Base-by-base conservation (phyloP, 1,140 invertebrate species). In the Cyclina sinensis region DNA sequence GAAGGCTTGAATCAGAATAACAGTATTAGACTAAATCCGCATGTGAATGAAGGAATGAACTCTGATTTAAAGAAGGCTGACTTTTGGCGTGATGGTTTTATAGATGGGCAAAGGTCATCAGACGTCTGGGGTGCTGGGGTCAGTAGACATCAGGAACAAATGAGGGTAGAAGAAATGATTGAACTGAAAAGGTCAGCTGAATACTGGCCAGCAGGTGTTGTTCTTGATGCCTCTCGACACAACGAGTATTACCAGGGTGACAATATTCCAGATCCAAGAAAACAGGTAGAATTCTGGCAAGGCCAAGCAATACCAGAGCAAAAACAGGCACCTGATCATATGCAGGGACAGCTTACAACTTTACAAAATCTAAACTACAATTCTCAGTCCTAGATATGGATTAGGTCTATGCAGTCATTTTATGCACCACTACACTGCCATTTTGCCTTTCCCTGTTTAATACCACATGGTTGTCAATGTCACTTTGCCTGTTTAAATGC, bases 231-330 rank as follows among this genome's bases (percentile, higher is more conserved):
- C 14, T 18, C 39, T 32, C 0, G 74, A 21, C 74, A 78, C 37
- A 32, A 48, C 14, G 74, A 78, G 27, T 78, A 57, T 54, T 78
- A 51, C 30, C 74, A 21, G 54, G 74, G 74, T 21, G 74, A 78
- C 16, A 78, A 78, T 78, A 78, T 78, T 51, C 74, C 74, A 4
- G 74, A 78, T 35, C 74, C 74, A 21, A 54, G 74, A 54, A 78
- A 78, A 78, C 74, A 78, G 74, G 54, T 78, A 30, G 74, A 78
- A n/a, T 78, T 78, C n/a, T 78, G 74, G 74, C 74, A 78, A 46
- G 74, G 74, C 11, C 74, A 78, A 30, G 48, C 74, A 57, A 35
- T 78, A 51, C 74, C 74, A 35, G 74, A 78, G 7, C 43, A 30
- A 46, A 78, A 78, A n/a, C 74, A 78, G 27, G 24, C 30, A 1